Base-by-base conservation (phyloP, 2,113 vertebrate genomes). In the Onychostruthus taczanowskii region DNA sequence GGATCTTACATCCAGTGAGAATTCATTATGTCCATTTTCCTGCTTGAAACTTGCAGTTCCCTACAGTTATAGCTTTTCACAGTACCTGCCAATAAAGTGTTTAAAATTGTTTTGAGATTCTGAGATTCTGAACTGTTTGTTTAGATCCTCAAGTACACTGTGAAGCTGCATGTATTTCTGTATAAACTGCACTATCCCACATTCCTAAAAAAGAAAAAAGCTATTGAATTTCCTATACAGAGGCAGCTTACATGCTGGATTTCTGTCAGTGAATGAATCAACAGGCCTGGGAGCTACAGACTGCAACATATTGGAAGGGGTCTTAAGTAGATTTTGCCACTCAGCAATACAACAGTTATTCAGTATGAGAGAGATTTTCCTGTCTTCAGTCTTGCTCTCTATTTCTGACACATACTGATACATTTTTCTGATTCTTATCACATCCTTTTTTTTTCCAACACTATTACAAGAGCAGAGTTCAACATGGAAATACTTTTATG, bases 311-410 rank as follows among this genome's bases (percentile, higher is more conserved):
- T 55, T 85, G 77, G 46, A 79, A 72, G 19, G 19, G 44, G 37
- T 91, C 44, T 95, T 96, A 96, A 85, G 74, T 31, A 79, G 92
- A 44, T 85, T 94, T 96, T 95, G 9, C 44, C 49, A 53, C 61
- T 87, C 87, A 90, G 41, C 62, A 79, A 47, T 52, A 75, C 33
- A 72, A 50, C 0, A 1, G 72, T 91, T 85, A 64, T 91, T 58
- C 92, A 91, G 61, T 94, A 85, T 85, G 41, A 95, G 49, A 55
- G 84, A 96, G 95, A 96, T 96, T 94, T 95, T 91, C 74, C n/a
- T 61, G 49, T 91, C 87, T 89, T 84, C 53, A 44, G 2, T 94
- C 41, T 52, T 79, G 53, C 86, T 91, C 52, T 89, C 69, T 61
- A 33, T 37, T n/a, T 91, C 84, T 78, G 74, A 91, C 79, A 10